Percentiles rank a stretch among this genome's conserved stretches.
phyloP scores from a whole-genome alignment of 2,888 invertebrate genomes.

The Margaritifera margaritifera region DNA sequence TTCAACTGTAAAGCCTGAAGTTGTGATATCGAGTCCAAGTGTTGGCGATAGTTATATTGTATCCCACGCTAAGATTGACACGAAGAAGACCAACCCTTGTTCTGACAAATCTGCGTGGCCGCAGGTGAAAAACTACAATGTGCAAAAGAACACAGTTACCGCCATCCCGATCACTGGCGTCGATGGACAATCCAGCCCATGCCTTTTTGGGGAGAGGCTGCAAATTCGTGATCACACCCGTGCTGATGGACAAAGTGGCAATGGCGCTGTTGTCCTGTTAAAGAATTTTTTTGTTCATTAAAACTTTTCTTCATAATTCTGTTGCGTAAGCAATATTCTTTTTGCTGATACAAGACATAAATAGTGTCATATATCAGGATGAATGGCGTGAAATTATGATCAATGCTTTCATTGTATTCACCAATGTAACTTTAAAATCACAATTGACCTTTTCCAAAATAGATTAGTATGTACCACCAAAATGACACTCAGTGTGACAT shows the following conservation, averaged over 20 bases:
- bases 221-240: slow-evolving; percentile 25
- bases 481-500: too few species aligned
- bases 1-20: too few species aligned
- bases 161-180: slow-evolving; percentile 53
- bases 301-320: too few species aligned
- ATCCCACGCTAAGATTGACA: background rate
- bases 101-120: background rate
- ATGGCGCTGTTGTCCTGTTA: slow-evolving; percentile 55
- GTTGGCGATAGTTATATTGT: background rate
- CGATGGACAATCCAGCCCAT: slow-evolving; percentile 42
- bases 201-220: slow-evolving; percentile 41
- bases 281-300: background rate
- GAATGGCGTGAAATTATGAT: too few species aligned
- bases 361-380: too few species aligned
- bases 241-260: slow-evolving; percentile 37
- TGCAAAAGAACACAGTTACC: slow-evolving; percentile 29
- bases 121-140: background rate
- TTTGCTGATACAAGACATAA: too few species aligned
- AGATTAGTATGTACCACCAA: too few species aligned
- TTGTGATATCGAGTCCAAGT: too few species aligned
- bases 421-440: too few species aligned
- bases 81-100: background rate
- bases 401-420: too few species aligned
- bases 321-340: too few species aligned
- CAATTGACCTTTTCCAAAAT: too few species aligned